phyloP scores from a whole-genome alignment of 2,797 vertebrate species.

The Coregonus suidteri region DNA sequence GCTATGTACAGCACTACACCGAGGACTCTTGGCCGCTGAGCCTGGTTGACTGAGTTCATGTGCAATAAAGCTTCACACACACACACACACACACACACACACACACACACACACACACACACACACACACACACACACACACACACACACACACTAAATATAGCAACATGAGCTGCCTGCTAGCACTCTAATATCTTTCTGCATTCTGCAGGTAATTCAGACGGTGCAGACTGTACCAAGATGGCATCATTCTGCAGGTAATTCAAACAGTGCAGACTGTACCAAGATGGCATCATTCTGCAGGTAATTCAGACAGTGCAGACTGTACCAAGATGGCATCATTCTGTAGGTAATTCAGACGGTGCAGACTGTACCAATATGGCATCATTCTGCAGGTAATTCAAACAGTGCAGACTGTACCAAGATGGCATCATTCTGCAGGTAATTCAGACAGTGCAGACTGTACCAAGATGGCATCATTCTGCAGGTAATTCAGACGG shows the following conservation, averaged over 20 bases:
- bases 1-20: conserved; percentile 15
- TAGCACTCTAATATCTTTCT: not conserved
- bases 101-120: not conserved
- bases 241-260: not conserved
- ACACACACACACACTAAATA: not conserved
- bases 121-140: not conserved
- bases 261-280: too few relatives aligned
- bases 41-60: not conserved
- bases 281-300: too few relatives aligned
- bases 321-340: too few relatives aligned
- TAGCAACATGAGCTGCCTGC: not conserved
- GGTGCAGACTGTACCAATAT: too few relatives aligned
- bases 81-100: not conserved
- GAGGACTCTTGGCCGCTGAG: not conserved
- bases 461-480: too few relatives aligned
- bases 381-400: too few relatives aligned
- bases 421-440: too few relatives aligned
- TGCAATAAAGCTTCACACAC: not conserved
- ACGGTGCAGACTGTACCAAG: not conserved
- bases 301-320: too few relatives aligned
- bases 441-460: too few relatives aligned
- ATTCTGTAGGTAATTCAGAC: too few relatives aligned
- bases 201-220: not conserved
- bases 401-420: too few relatives aligned
- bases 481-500: too few relatives aligned